Percentiles rank a stretch among this genome's conserved stretches.
These are phyloP conservation scores for Poecilobothrus nobilitatus DNA, from an alignment of 2,888 invertebrate species.

Conservation along the genomic window DNA sequence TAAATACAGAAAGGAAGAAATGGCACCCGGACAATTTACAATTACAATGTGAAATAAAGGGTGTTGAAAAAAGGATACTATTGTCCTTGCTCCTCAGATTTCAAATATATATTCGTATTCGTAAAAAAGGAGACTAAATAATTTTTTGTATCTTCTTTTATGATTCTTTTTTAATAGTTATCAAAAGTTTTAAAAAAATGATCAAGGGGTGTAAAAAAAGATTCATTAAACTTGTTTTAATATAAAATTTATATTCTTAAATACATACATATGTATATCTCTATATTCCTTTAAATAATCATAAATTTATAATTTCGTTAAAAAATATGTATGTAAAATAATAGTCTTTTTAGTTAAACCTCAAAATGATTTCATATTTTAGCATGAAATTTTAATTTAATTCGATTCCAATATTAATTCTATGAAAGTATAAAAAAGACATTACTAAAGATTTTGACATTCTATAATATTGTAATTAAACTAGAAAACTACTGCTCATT, in stretches of 20 bases:
- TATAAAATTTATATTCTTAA: neutral
- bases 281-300: too few relatives aligned
- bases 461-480: too few relatives aligned
- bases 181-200: neutral
- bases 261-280: too few relatives aligned
- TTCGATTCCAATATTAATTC: too few relatives aligned
- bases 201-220: neutral
- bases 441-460: too few relatives aligned
- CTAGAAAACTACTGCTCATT: too few relatives aligned
- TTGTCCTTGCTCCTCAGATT: conserved; percentile 1
- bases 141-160: neutral
- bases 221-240: conserved; percentile 3
- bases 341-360: too few relatives aligned
- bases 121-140: neutral
- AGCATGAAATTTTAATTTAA: too few relatives aligned
- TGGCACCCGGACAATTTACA: neutral
- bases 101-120: neutral
- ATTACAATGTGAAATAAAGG: neutral
- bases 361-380: too few relatives aligned
- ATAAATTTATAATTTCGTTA: too few relatives aligned
- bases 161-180: neutral
- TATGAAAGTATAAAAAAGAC: too few relatives aligned
- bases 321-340: too few relatives aligned
- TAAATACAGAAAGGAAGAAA: neutral
- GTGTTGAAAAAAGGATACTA: neutral